Base-by-base conservation (phyloP, 2,113 vertebrate genomes). In the Paratilapia polleni region DNA sequence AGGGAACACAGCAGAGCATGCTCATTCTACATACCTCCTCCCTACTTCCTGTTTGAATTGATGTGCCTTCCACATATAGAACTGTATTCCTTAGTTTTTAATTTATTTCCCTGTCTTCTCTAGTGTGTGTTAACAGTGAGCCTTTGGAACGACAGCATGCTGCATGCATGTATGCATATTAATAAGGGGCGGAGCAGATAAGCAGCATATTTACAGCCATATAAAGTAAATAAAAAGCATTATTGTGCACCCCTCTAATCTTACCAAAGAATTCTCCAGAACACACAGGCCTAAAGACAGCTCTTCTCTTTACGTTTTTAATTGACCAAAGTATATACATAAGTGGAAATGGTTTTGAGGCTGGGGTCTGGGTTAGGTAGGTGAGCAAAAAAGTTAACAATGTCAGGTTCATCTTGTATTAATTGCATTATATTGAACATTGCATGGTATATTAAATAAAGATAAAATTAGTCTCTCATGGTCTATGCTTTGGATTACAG, bases 171-270 rank as follows among this genome's bases (percentile, higher is more conserved):
- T 78, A 82, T 79, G 81, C n/a, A n/a, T n/a, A n/a, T 75, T 81
- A 77, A 87, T 79, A 74, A 77, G 57, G 26, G 73, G 49, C 75
- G 47, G 22, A 57, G 63, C 24, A 89, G 89, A 92, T 85, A 82
- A 87, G 73, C 62, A 82, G 85, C 63, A 89, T 93, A 92, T 94
- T 94, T 93, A 89, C 56, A 83, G 84, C 78, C 80, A 81, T 86
- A 77, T 89, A 87, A 92, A 85, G 81, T 91, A 95, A 94, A 95
- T 83, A 63, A 92, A 77, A 78, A 78, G 81, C 86, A 94, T 93
- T 92, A 93, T 83, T 38, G 75, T 22, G 75, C 74, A 80, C 41
- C 78, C 28, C 58, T 84, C 76, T 91, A 93, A 93, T 93, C 92
- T 88, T 70, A 66, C 89, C 82, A 88, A 88, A 90, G 81, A 89